These are phyloP conservation scores for Ciconia boyciana DNA, from an alignment of 2,113 vertebrate genomes.

Conservation along the genomic window DNA sequence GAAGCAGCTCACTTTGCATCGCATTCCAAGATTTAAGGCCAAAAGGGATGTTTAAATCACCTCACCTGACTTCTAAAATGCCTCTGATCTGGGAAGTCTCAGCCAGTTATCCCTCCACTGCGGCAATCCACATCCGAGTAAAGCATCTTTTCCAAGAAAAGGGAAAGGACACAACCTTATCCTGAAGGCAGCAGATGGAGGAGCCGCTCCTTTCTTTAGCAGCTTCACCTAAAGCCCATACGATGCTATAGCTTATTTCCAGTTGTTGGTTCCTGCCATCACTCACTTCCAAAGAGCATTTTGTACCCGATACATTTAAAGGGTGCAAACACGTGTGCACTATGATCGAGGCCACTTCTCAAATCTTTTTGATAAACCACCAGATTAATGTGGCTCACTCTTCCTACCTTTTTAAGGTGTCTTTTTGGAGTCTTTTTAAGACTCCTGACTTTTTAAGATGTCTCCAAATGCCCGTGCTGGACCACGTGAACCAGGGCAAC, in stretches of 20 bases:
- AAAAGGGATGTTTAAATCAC: not conserved
- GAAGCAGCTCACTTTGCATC: not conserved
- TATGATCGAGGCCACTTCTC: not conserved
- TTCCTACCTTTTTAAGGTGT: not conserved
- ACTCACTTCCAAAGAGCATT: not conserved
- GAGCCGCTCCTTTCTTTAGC: not conserved
- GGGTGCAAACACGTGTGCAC: not conserved
- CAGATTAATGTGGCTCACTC: rapidly evolving
- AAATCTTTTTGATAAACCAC: not conserved
- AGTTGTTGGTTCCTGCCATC: not conserved
- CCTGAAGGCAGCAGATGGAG: not conserved
- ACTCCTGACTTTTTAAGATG: not conserved
- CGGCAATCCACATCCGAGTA: not conserved
- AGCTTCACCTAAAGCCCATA: not conserved
- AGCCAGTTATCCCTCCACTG: not conserved
- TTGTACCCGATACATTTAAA: not conserved
- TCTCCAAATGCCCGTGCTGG: not conserved
- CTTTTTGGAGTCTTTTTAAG: not conserved
- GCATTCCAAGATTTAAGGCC: not conserved
- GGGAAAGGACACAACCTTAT: not conserved
- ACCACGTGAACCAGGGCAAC: not conserved
- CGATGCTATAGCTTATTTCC: rapidly evolving
- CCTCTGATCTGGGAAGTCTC: not conserved
- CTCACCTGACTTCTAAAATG: not conserved
- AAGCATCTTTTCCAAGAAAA: not conserved